Base-by-base conservation (phyloP, 1,140 invertebrate species). In the Cydia splendana region DNA sequence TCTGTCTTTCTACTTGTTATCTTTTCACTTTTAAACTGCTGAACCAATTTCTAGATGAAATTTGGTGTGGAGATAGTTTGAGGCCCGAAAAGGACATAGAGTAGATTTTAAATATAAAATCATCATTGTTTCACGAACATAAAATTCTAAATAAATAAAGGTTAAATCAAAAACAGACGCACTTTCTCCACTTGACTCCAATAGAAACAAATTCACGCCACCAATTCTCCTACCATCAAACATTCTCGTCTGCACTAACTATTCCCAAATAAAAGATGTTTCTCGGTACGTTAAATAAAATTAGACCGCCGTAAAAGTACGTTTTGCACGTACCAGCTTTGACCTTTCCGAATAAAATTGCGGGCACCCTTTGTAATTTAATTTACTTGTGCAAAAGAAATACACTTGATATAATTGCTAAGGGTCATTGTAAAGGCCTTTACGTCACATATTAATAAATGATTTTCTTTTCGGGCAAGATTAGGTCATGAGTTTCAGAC, bases 241-340 rank as follows among this genome's bases (percentile, higher is more conserved):
- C 48, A 13, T 13, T 51, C 48, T 18, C 53, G 53, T n/a, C 20
- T 4, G 20, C 57, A 57, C 0, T 5, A 69, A 6, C 10, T 34
- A 42, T 13, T 38, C 67, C 18, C n/a, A 18, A 38, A 71, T 42
- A 38, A 9, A 42, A 18, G 34, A 18, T 42, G 34, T 42, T 71
- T 42, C 30, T 38, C 15, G 34, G 67, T 71, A 71, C 15, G 67
- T 45, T 71, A 71, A 71, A 71, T 71, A 71, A 71, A 42, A 71
- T 71, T 42, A 71, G 67, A 71, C 65, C 15, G 67, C 18, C 34
- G n/a, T 71, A 71, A 71, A 71, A 71, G 34, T 71, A 10, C 65
- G 65, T 71, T 71, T 45, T 71, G 34, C 34, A 71, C 67, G 67
- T 69, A 34, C 34, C 67, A 2, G 4, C 67, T 65, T 65, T 71